phyloP scores from a whole-genome alignment of 30 jellyfish, hydroid and myxozoan genomes.

The Aurelia aurita region DNA sequence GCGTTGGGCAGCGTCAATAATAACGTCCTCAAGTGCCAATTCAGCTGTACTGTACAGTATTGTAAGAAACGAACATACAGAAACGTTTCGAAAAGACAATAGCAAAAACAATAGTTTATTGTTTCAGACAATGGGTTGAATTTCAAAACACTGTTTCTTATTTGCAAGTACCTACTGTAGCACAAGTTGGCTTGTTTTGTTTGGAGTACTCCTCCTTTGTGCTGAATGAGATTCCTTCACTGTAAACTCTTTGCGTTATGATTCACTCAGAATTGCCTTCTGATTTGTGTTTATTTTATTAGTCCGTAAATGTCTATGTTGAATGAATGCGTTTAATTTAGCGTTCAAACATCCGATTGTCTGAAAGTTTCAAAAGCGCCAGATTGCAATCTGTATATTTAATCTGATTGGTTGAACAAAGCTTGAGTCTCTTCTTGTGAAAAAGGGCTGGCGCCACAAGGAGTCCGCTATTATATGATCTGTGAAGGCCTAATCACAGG shows the following conservation, averaged over 20 bases:
- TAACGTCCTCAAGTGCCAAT: too few relatives aligned
- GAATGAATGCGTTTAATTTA: constrained; percentile 77
- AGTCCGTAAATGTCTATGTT: constrained; percentile 78
- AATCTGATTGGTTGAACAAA: constrained; percentile 82
- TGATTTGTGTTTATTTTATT: constrained; percentile 78
- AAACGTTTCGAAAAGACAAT: too few relatives aligned
- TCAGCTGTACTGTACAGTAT: too few relatives aligned
- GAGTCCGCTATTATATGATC: constrained; percentile 43
- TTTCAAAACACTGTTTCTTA: too few relatives aligned
- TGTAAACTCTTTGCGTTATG: not conserved
- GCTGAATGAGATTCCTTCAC: too few relatives aligned
- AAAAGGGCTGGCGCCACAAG: constrained; percentile 77
- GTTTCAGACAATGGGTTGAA: too few relatives aligned
- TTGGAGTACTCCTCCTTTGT: too few relatives aligned
- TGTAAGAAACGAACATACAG: too few relatives aligned
- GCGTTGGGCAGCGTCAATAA: too few relatives aligned
- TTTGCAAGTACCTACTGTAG: too few relatives aligned
- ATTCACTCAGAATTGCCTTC: constrained; percentile 62
- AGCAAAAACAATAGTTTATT: too few relatives aligned
- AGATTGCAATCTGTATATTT: constrained; percentile 81
- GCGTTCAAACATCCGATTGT: constrained; percentile 83
- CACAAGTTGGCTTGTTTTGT: too few relatives aligned
- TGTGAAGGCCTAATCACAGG: constrained; percentile 59
- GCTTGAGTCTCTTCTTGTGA: constrained; percentile 59
- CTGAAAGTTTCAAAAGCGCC: constrained; percentile 88